Base-by-base conservation (phyloP, 2,888 invertebrate species). In the Osmoderma eremita region DNA sequence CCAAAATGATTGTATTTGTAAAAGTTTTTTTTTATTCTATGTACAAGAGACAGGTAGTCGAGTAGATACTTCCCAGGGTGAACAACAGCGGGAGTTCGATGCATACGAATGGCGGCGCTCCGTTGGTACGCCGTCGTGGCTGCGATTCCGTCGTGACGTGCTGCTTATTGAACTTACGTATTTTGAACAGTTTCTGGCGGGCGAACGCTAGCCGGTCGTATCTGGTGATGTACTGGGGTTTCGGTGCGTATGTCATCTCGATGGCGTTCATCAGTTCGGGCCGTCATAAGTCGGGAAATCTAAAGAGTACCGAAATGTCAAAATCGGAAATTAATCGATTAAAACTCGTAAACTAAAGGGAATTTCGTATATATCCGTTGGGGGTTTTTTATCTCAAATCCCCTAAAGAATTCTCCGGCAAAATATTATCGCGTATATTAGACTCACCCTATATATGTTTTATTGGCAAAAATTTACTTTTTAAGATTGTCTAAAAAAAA, bases 201-300 rank as follows among this genome's bases (percentile, higher is more conserved):
- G 84, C 83, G 84, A 84, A 72, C 65, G 69, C 58, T 38, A 74
- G 70, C 49, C 72, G 72, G 69, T 80, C 80, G 70, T 75, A 72
- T 24, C 76, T 75, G 71, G 79, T 77, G 64, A 82, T 76, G 72
- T 80, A 82, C 71, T 78, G 78, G 64, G 81, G 82, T 73, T 80
- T 81, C 36, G 74, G 72, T 67, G 74, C 73, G 75, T 79, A 79
- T 67, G 74, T 78, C 53, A 82, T 73, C 73, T 81, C 81, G 72
- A 82, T 79, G 54, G 79, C 76, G 74, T 79, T 81, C 71, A 82
- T 73, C 67, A 83, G 80, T 79, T 84, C 85, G 78, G 85, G 84
- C 83, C 88, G 91, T 92, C 92, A 92, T 91, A 92, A 92, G 81
- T 92, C 92, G 78, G 92, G 92, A 81, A 92, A 92, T 79, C 86